A percentile compares a stretch with the other conserved stretches of the same genome.
Conservation (phyloP, 2,113 vertebrate genomes). For the Otolemur garnettii region DNA sequence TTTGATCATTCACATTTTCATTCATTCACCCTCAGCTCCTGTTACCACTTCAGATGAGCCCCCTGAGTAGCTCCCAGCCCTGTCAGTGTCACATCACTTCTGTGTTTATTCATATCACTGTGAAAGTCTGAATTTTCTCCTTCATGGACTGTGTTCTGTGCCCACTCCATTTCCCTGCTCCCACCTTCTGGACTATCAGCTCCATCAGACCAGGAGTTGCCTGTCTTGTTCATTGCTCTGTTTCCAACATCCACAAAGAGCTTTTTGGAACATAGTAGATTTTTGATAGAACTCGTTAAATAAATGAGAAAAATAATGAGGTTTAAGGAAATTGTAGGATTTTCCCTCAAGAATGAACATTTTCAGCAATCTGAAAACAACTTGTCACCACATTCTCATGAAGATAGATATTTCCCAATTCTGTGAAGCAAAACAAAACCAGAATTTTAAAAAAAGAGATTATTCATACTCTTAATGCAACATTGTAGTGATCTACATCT, state of each 20-base stretch:
- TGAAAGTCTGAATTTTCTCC: neutral
- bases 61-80: too few species aligned
- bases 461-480: constrained; percentile 19
- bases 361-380: neutral
- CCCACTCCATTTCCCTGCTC: neutral
- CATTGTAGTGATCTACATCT: neutral
- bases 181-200: neutral
- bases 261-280: neutral
- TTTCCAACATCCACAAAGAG: constrained; percentile 15
- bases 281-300: neutral
- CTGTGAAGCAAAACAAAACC: neutral
- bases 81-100: neutral
- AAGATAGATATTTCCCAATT: constrained; percentile 43
- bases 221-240: neutral
- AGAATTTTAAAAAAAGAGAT: neutral
- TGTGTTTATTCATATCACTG: neutral
- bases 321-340: neutral
- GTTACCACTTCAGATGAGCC: neutral
- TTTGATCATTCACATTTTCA: neutral
- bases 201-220: neutral
- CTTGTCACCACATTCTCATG: neutral
- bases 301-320: neutral
- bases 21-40: neutral
- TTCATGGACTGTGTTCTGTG: neutral
- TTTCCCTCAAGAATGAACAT: neutral